These are phyloP conservation scores for Chironomus tepperi DNA, from an alignment of 1,140 invertebrate genomes.

Conservation along the genomic window DNA sequence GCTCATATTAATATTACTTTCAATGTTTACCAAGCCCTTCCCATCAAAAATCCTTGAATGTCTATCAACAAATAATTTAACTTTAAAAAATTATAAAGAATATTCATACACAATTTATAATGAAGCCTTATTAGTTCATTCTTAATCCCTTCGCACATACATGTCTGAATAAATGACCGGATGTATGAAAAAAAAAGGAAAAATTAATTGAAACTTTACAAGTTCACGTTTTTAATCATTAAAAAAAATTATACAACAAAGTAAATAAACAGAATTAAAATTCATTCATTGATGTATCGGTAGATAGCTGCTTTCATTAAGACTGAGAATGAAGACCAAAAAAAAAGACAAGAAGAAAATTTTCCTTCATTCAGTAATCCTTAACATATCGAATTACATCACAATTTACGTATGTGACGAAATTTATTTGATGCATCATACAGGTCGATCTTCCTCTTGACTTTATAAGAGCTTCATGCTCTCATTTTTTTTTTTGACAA, in stretches of 20 bases:
- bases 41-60: too few relatives aligned
- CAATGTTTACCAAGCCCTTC: too few relatives aligned
- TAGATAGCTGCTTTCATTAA: not conserved
- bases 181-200: not conserved
- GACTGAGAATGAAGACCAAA: too few relatives aligned
- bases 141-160: conserved; percentile 1
- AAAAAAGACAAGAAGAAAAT: too few relatives aligned
- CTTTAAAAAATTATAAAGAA: too few relatives aligned
- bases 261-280: not conserved
- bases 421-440: conserved; percentile 1
- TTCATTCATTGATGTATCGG: not conserved
- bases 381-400: conserved; percentile 1
- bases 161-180: not conserved
- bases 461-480: not conserved
- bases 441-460: not conserved
- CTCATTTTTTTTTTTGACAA: too few relatives aligned
- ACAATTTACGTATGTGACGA: not conserved
- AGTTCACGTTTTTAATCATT: not conserved
- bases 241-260: too few relatives aligned
- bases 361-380: conserved; percentile 7
- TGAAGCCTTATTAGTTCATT: not conserved
- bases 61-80: too few relatives aligned
- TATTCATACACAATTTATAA: too few relatives aligned
- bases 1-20: too few relatives aligned
- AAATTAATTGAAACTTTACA: conserved; percentile 15